phyloP scores from a whole-genome alignment of 2,797 vertebrate species.

The Gymnothorax javanicus region DNA sequence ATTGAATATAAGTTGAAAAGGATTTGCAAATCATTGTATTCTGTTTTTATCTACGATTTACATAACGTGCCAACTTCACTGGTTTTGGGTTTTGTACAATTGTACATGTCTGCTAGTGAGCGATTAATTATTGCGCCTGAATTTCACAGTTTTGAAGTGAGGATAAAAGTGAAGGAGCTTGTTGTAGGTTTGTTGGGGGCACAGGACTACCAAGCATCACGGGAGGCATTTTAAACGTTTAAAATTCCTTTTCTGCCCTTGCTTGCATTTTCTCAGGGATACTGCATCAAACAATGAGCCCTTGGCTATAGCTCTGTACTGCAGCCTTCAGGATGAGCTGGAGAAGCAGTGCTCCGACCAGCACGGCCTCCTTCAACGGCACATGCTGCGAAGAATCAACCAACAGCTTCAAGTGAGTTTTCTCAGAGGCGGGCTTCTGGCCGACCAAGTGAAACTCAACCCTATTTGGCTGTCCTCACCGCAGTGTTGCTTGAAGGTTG shows the following conservation, averaged over 20 bases:
- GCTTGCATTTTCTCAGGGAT: slow-evolving; percentile 75
- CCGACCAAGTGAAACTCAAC: neutral
- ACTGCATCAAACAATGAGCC: slow-evolving; percentile 86
- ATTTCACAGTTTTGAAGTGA: no score
- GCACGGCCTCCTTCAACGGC: slow-evolving; percentile 89
- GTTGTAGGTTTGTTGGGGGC: no score
- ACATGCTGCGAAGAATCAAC: slow-evolving; percentile 93
- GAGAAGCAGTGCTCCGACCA: slow-evolving; percentile 87
- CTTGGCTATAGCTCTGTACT: slow-evolving; percentile 84
- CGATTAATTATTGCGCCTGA: no score
- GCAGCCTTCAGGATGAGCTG: slow-evolving; percentile 86
- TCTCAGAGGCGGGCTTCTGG: neutral
- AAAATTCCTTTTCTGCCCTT: neutral
- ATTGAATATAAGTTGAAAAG: no score
- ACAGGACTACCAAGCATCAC: neutral
- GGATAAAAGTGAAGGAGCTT: no score
- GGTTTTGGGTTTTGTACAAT: no score
- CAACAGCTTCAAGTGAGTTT: slow-evolving; percentile 87
- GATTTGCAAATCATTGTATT: no score
- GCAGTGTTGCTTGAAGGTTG: neutral
- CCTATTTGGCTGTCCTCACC: neutral
- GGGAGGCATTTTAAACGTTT: neutral
- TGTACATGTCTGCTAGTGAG: no score
- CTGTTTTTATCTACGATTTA: no score
- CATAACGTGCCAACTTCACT: no score